phyloP scores from a whole-genome alignment of 2,113 vertebrate genomes.

The Puntigrus tetrazona region DNA sequence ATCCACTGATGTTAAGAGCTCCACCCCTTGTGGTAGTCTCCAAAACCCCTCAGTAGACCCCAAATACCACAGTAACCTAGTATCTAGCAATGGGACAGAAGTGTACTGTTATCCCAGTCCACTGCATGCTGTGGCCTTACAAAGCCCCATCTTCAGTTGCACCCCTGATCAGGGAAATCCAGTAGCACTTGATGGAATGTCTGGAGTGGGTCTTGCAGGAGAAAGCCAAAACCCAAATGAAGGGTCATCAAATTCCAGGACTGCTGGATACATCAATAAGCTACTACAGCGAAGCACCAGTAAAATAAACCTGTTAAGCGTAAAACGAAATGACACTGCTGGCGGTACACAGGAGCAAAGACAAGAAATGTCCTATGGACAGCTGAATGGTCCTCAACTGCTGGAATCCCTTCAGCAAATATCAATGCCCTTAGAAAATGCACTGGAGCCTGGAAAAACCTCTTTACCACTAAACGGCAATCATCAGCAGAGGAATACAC shows the following conservation, averaged over 20 bases:
- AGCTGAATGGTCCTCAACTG: not conserved
- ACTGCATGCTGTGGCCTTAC: conserved; percentile 90
- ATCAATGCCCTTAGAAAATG: conserved; percentile 5
- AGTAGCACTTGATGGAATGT: conserved; percentile 45
- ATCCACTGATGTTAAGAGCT: conserved; percentile 65
- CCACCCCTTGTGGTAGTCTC: conserved; percentile 58
- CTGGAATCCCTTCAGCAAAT: not conserved
- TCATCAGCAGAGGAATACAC: not conserved
- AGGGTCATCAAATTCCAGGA: conserved; percentile 62
- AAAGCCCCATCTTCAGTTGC: conserved; percentile 88
- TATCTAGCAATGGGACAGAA: conserved; percentile 83
- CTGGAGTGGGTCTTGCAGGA: not conserved
- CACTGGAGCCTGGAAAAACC: conserved; percentile 4
- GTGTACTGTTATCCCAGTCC: conserved; percentile 93
- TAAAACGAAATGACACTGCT: conserved; percentile 47
- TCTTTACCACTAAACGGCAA: not conserved
- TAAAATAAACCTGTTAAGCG: conserved; percentile 57
- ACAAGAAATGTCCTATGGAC: not conserved
- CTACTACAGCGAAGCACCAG: conserved; percentile 77
- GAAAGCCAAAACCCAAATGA: conserved; percentile 56
- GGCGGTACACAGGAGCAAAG: conserved; percentile 8
- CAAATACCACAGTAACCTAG: conserved; percentile 84
- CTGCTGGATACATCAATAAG: conserved; percentile 80
- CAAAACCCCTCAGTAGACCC: conserved; percentile 70
- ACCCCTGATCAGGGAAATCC: conserved; percentile 56